Evolutionary conservation across 2,113 vertebrate genomes (phyloP).

Genomic region (Hypanus sabinus): DNA sequence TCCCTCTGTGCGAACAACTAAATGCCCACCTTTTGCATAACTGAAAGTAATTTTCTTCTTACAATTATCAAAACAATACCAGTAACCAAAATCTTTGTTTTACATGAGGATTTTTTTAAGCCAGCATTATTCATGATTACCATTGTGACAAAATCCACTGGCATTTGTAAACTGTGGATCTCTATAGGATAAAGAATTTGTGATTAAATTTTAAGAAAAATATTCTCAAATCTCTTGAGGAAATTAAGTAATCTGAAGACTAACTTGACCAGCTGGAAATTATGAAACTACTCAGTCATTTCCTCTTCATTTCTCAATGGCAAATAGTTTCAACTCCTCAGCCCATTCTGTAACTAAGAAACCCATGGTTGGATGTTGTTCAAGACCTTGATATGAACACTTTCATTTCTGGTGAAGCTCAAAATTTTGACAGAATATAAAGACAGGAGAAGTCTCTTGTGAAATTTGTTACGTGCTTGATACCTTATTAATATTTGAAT

Average conservation of each 20-base stretch:
- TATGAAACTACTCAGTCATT: neutral
- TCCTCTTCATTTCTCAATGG: neutral
- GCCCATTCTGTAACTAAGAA: neutral
- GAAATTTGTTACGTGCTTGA: neutral
- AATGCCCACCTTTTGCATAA: no score
- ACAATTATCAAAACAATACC: neutral
- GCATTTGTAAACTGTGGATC: neutral
- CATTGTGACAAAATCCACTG: neutral
- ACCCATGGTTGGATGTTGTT: neutral
- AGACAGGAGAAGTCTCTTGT: neutral
- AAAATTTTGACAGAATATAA: neutral
- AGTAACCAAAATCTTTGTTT: neutral
- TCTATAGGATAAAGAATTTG: neutral
- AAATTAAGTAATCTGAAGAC: neutral
- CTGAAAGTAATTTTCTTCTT: neutral
- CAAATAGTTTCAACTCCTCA: neutral
- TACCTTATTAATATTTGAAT: neutral
- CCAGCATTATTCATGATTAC: neutral
- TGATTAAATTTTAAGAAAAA: neutral
- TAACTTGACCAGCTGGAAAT: neutral
- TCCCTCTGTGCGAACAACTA: no score
- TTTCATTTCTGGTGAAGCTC: neutral
- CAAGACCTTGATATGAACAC: neutral
- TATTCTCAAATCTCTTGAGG: neutral
- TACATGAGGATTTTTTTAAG: neutral